Percentiles rank a stretch among this genome's conserved stretches.
phyloP scores from a whole-genome alignment of 2,888 invertebrate species.

The Hydriomena furcata region DNA sequence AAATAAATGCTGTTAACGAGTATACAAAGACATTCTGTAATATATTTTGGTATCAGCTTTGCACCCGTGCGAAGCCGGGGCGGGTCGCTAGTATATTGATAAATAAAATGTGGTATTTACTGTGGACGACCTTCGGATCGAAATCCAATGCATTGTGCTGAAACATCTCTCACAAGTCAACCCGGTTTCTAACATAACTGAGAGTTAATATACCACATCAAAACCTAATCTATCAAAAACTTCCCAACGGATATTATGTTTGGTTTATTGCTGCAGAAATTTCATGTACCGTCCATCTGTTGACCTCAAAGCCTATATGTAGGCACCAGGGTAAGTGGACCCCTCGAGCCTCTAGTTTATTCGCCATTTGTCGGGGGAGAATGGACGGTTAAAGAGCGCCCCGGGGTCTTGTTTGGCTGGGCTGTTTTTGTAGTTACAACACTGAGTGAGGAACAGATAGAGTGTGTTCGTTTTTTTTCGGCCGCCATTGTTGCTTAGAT shows the following conservation, averaged over 20 bases:
- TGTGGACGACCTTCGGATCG: no score
- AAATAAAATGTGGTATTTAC: no score
- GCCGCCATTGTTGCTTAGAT: no score
- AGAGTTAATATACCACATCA: constrained; percentile 20
- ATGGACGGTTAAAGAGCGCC: constrained; percentile 31
- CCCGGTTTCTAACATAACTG: no score
- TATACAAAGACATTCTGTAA: no score
- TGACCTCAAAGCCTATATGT: constrained; percentile 61
- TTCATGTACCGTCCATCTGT: constrained; percentile 48
- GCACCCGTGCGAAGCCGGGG: no score
- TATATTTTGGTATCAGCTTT: no score
- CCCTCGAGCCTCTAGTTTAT: constrained; percentile 29
- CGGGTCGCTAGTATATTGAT: no score
- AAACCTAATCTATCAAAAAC: constrained; percentile 47
- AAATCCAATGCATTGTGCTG: no score
- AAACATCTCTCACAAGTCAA: no score
- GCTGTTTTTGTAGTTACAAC: constrained; percentile 41
- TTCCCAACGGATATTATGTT: constrained; percentile 45
- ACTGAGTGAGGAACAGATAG: constrained; percentile 18
- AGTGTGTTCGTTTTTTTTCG: not conserved
- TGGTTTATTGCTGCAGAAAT: constrained; percentile 48
- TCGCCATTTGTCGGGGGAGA: constrained; percentile 25
- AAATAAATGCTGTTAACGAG: no score
- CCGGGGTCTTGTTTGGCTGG: constrained; percentile 43
- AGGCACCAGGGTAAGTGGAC: constrained; percentile 37